Evolutionary conservation across 1,140 invertebrate genomes (phyloP).

Genomic region (silkworm (Bombyx mori)): DNA sequence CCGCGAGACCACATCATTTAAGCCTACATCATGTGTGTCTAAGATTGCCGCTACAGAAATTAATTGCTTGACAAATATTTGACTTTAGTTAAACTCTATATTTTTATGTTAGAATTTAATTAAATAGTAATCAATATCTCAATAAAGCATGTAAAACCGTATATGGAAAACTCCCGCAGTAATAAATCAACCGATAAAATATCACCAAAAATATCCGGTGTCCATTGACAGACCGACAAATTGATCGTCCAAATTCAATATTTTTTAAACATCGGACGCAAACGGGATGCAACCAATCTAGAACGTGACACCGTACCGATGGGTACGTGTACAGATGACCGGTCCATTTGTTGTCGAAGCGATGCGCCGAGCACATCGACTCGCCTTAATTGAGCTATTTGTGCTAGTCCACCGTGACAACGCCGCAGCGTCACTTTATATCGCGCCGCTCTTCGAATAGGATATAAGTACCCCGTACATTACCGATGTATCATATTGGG

Average conservation of each 20-base stretch:
- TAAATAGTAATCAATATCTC: no score
- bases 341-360: slow-evolving; percentile 45
- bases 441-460: not conserved
- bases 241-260: slow-evolving; percentile 34
- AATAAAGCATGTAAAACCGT: no score
- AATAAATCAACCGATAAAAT: not conserved
- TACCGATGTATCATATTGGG: no score
- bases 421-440: slow-evolving; percentile 26
- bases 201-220: not conserved
- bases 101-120: no score
- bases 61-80: no score
- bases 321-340: slow-evolving; percentile 41
- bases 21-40: no score
- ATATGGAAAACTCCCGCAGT: no score
- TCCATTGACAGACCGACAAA: slow-evolving; percentile 18
- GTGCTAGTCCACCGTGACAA: slow-evolving; percentile 44
- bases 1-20: no score
- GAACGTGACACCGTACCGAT: slow-evolving; percentile 36
- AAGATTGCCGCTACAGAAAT: no score
- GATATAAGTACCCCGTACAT: no score
- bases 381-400: slow-evolving; percentile 62
- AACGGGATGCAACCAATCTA: slow-evolving; percentile 45
- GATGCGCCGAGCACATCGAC: slow-evolving; percentile 35
- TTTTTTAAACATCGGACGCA: slow-evolving; percentile 36
- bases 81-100: no score